Evolutionary conservation across 1,140 invertebrate species (phyloP).

Genomic region (Eupeodes corollae): DNA sequence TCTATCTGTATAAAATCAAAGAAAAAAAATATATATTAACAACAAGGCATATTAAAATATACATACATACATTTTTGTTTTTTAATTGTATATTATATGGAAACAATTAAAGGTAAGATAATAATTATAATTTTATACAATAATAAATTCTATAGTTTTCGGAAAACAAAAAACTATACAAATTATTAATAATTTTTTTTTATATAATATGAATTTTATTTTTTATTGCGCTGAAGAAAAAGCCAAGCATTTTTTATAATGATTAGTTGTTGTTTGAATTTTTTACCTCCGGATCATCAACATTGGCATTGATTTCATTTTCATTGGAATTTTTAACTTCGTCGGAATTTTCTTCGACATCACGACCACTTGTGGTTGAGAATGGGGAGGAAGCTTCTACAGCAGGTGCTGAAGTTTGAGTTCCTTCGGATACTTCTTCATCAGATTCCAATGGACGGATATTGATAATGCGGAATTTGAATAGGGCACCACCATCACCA

Average conservation of each 20-base stretch:
- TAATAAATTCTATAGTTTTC: too few species aligned
- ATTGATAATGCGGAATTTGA: slow-evolving; percentile 32
- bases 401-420: slow-evolving; percentile 7
- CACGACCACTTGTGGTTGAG: background rate
- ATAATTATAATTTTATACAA: too few species aligned
- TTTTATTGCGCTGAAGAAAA: too few species aligned
- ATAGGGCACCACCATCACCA: slow-evolving; percentile 10
- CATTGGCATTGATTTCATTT: slow-evolving; percentile 10
- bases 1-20: too few species aligned
- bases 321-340: slow-evolving; percentile 7
- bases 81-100: too few species aligned
- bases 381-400: too few species aligned
- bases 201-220: too few species aligned
- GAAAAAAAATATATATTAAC: too few species aligned
- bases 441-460: slow-evolving; percentile 29
- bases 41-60: too few species aligned
- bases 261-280: background rate
- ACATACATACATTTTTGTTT: too few species aligned
- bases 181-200: background rate
- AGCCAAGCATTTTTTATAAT: too few species aligned
- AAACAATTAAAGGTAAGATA: too few species aligned
- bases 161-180: background rate
- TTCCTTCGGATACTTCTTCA: slow-evolving; percentile 20
- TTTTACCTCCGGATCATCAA: slow-evolving; percentile 13
- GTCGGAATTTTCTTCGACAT: slow-evolving; percentile 3